phyloP scores from a whole-genome alignment of 2,888 invertebrate species.

The Beris morrisii region DNA sequence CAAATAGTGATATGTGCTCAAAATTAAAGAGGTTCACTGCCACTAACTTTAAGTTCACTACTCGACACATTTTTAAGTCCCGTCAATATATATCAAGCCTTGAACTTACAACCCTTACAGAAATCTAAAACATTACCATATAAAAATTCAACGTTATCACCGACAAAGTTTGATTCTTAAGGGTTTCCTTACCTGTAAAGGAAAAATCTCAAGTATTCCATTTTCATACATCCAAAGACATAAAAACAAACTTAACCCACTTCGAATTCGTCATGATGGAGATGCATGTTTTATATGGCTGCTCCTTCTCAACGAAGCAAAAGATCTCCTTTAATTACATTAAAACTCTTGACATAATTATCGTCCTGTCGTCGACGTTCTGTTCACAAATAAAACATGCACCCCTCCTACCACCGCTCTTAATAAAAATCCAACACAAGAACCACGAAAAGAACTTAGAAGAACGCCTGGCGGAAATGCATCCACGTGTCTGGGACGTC shows the following conservation, averaged over 20 bases:
- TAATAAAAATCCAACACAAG: too few species aligned
- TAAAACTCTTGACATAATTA: constrained; percentile 31
- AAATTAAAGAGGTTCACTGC: too few species aligned
- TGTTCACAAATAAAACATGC: too few species aligned
- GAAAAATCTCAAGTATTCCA: constrained; percentile 1
- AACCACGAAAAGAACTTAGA: too few species aligned
- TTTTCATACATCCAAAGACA: neutral
- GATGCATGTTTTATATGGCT: constrained; percentile 1
- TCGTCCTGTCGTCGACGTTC: constrained; percentile 10
- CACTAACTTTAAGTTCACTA: too few species aligned
- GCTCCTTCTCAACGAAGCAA: neutral
- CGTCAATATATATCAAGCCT: constrained; percentile 18
- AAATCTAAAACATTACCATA: neutral
- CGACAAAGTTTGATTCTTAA: constrained; percentile 1
- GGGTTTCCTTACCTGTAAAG: neutral
- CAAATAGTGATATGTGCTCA: too few species aligned
- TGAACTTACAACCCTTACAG: constrained; percentile 22
- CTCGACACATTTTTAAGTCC: neutral
- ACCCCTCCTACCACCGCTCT: too few species aligned
- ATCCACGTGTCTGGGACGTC: too few species aligned
- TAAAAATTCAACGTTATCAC: neutral
- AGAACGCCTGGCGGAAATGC: too few species aligned
- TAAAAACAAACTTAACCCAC: constrained; percentile 24
- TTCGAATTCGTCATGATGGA: constrained; percentile 5
- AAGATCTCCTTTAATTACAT: constrained; percentile 25